A percentile compares a stretch with the other conserved stretches of the same genome.
phyloP scores from a whole-genome alignment of 2,888 invertebrate species.

The Hermodice carunculata region DNA sequence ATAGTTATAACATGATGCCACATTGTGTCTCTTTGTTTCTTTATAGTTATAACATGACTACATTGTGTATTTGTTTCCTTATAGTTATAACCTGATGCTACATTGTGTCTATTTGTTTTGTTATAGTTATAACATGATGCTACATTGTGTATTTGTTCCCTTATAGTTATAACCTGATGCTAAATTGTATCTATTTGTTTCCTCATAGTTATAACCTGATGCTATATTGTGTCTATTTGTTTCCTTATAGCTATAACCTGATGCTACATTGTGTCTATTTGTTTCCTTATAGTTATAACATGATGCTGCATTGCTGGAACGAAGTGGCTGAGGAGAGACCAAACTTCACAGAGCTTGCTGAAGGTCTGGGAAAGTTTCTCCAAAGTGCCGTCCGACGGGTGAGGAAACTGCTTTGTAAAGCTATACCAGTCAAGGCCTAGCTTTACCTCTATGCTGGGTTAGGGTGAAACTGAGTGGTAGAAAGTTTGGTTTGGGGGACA shows the following conservation, averaged over 20 bases:
- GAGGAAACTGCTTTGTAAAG: too few species aligned
- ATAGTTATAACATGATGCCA: slow-evolving; percentile 60
- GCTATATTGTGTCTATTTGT: background rate
- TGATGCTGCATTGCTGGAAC: slow-evolving; percentile 64
- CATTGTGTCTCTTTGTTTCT: too few species aligned
- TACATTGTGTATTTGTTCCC: too few species aligned
- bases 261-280: background rate
- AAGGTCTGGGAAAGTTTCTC: slow-evolving; percentile 33
- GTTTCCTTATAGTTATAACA: slow-evolving; percentile 45
- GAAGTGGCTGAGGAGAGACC: slow-evolving; percentile 63
- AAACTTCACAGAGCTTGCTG: slow-evolving; percentile 58
- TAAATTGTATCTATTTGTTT: too few species aligned
- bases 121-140: slow-evolving; percentile 56
- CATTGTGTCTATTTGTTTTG: background rate
- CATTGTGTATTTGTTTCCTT: background rate
- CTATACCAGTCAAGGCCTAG: too few species aligned
- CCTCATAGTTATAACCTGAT: too few species aligned
- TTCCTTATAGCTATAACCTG: slow-evolving; percentile 18
- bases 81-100: background rate
- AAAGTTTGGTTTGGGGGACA: too few species aligned
- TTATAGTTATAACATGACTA: too few species aligned
- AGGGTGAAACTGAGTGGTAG: too few species aligned
- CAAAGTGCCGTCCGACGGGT: slow-evolving; percentile 38
- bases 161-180: slow-evolving; percentile 61
- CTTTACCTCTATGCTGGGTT: too few species aligned